Evolutionary conservation across 1,140 invertebrate species (phyloP).

Genomic region (Brachionus rubens): DNA sequence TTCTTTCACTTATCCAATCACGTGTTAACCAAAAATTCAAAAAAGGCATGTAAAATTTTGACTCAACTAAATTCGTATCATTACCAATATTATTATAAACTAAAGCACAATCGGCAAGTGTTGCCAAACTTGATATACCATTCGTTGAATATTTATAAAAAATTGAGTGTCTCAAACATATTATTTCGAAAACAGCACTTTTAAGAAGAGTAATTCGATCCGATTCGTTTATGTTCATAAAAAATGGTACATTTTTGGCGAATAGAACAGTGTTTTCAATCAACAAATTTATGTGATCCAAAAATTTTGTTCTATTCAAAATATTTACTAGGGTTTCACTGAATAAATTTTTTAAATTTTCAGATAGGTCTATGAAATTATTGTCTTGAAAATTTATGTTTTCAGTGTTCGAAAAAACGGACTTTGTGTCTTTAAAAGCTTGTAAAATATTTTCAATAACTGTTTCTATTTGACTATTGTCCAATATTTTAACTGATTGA

Average conservation of each 20-base stretch:
- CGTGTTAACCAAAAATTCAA: background rate
- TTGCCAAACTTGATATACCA: background rate
- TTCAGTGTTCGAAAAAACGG: background rate
- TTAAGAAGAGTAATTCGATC: conserved; percentile 34
- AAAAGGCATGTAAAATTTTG: conserved; percentile 2
- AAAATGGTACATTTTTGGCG: conserved; percentile 36
- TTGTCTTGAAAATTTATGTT: background rate
- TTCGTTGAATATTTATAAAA: conserved; percentile 24
- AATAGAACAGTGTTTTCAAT: conserved; percentile 40
- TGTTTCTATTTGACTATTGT: background rate
- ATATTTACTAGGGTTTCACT: background rate
- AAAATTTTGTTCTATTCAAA: background rate
- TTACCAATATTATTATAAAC: background rate
- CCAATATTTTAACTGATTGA: background rate
- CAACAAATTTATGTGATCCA: background rate
- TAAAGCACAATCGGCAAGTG: conserved; percentile 20
- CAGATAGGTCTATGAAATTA: background rate
- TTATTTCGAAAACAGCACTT: background rate
- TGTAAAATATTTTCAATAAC: background rate
- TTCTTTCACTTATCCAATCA: background rate
- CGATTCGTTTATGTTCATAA: conserved; percentile 40
- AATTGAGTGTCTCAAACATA: conserved; percentile 25
- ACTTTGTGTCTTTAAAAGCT: background rate
- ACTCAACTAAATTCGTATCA: background rate
- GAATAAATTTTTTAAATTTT: background rate